These are phyloP conservation scores for Trichoplusia ni DNA, from an alignment of 1,140 invertebrate genomes.

Conservation along the genomic window DNA sequence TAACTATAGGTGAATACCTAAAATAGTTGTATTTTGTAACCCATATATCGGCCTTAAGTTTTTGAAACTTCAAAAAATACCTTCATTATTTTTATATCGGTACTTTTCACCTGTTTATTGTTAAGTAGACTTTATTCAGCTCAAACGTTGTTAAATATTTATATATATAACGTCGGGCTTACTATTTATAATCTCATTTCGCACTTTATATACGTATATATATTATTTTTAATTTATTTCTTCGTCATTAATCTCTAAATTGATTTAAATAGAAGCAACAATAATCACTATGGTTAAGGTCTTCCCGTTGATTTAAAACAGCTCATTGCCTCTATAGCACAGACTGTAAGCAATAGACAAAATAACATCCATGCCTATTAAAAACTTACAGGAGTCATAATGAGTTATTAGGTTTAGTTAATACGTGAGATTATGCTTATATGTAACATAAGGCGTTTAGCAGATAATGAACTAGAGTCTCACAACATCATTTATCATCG, in stretches of 20 bases:
- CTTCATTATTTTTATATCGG: slow-evolving; percentile 35
- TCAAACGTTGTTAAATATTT: slow-evolving; percentile 21
- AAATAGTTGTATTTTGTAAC: slow-evolving; percentile 21
- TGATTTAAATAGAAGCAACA: background rate
- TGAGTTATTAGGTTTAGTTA: no score
- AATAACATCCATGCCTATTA: no score
- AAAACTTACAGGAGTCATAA: no score
- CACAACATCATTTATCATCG: no score
- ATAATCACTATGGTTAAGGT: background rate
- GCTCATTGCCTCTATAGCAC: no score
- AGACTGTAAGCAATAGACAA: no score
- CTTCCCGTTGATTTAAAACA: background rate
- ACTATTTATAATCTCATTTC: no score
- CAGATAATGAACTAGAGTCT: no score
- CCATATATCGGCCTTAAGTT: slow-evolving; percentile 25
- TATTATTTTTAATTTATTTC: background rate
- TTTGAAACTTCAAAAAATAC: background rate
- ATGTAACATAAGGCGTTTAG: no score
- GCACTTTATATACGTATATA: background rate
- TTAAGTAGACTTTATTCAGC: slow-evolving; percentile 18
- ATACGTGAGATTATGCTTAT: no score
- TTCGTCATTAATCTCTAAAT: background rate
- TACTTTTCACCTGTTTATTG: slow-evolving; percentile 31
- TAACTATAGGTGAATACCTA: slow-evolving; percentile 22
- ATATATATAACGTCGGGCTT: no score